These are phyloP conservation scores for Chanos chanos DNA, from an alignment of 2,797 vertebrate species.

Conservation along the genomic window DNA sequence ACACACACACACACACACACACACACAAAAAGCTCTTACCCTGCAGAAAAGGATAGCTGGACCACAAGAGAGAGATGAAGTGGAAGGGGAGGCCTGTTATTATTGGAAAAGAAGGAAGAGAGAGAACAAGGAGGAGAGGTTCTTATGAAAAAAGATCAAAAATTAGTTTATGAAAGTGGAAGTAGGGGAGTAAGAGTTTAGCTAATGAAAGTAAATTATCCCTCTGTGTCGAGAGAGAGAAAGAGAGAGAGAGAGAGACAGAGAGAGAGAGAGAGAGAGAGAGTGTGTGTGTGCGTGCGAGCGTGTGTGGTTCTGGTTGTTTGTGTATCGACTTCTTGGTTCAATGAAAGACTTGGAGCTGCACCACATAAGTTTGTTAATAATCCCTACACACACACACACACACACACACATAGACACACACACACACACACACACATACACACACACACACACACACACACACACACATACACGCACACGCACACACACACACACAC, in stretches of 20 bases:
- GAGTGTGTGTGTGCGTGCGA: neutral
- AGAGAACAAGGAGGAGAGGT: too few species aligned
- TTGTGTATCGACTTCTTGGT: neutral
- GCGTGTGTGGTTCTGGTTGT: neutral
- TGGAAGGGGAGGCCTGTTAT: too few species aligned
- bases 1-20: conserved; percentile 12
- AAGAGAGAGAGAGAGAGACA: too few species aligned
- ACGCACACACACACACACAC: conserved; percentile 11
- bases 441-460: conserved; percentile 25
- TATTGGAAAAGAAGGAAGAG: too few species aligned
- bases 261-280: neutral
- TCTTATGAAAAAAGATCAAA: too few species aligned
- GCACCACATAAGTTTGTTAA: neutral
- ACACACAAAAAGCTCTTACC: too few species aligned
- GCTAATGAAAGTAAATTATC: too few species aligned
- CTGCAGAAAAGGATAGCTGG: too few species aligned
- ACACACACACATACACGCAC: conserved; percentile 29
- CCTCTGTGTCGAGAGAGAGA: too few species aligned
- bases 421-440: conserved; percentile 1
- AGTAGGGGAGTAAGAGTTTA: too few species aligned
- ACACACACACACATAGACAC: conserved; percentile 26
- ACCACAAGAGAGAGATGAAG: too few species aligned
- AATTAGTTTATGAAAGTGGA: too few species aligned
- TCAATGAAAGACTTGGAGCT: neutral
- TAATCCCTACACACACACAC: conserved; percentile 20